Conservation (phyloP, 2,888 invertebrate genomes). For the Petrolisthes manimaculis region DNA sequence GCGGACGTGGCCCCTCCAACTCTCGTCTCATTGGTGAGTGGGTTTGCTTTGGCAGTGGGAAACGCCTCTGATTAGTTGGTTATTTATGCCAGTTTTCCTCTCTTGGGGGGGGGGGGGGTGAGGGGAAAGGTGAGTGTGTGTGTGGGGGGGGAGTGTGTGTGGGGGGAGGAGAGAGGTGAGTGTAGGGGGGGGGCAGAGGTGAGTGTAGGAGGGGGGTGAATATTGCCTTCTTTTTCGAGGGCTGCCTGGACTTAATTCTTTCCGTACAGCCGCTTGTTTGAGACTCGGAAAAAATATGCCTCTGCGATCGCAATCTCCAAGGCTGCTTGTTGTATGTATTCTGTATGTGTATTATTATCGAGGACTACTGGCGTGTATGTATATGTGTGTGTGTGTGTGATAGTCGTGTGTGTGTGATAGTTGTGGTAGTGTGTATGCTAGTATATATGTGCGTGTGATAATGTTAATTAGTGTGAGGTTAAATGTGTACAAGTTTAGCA, state of each 20-base stretch:
- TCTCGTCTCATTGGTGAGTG: slow-evolving; percentile 15
- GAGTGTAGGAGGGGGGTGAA: neutral
- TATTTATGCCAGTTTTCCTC: slow-evolving; percentile 20
- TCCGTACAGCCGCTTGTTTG: too few species aligned
- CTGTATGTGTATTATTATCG: too few species aligned
- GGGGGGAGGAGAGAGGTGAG: neutral
- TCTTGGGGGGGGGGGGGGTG: neutral
- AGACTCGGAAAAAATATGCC: too few species aligned
- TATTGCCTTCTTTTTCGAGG: neutral
- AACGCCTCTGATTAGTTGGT: slow-evolving; percentile 33
- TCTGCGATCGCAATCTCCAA: too few species aligned
- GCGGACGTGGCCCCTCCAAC: slow-evolving; percentile 12
- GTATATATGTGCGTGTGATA: neutral
- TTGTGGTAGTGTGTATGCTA: neutral
- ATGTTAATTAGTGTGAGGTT: too few species aligned
- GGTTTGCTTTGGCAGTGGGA: slow-evolving; percentile 37
- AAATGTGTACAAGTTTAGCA: too few species aligned
- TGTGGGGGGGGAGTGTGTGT: neutral
- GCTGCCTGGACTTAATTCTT: neutral
- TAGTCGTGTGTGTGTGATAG: too few species aligned
- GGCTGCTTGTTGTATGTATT: too few species aligned
- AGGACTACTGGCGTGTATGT: too few species aligned
- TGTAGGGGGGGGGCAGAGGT: neutral
- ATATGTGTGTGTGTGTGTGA: too few species aligned
- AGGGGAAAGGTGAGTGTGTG: neutral